Conservation (phyloP, 2,113 vertebrate genomes). For the Irena cyanogastra region DNA sequence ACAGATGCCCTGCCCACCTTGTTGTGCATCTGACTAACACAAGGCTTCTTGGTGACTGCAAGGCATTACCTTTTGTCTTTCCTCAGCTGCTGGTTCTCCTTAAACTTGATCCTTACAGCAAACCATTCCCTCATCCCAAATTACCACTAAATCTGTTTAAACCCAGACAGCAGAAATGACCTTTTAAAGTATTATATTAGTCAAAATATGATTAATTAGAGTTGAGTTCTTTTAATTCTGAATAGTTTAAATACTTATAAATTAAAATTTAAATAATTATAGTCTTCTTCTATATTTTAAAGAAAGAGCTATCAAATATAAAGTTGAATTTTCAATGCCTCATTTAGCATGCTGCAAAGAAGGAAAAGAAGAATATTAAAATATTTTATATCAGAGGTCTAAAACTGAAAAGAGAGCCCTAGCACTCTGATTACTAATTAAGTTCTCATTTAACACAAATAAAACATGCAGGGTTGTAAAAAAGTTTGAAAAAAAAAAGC, state of each 20-base stretch:
- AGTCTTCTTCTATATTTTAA: constrained; percentile 37
- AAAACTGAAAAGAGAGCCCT: constrained; percentile 32
- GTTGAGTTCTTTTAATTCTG: neutral
- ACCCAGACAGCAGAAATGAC: neutral
- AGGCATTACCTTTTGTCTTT: neutral
- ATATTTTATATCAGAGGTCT: constrained; percentile 58
- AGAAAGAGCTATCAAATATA: neutral
- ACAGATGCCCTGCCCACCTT: neutral
- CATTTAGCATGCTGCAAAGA: constrained; percentile 37
- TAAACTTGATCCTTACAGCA: neutral
- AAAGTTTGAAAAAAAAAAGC: constrained; percentile 2
- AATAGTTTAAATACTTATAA: constrained; percentile 38
- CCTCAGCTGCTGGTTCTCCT: neutral
- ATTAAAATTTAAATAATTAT: constrained; percentile 67
- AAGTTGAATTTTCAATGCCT: constrained; percentile 50
- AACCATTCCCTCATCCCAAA: neutral
- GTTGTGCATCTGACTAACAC: neutral
- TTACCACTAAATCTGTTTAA: neutral
- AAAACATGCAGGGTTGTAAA: constrained; percentile 6
- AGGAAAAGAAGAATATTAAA: constrained; percentile 44
- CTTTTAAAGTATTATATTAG: constrained; percentile 12
- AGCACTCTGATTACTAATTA: constrained; percentile 53
- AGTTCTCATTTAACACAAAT: constrained; percentile 41
- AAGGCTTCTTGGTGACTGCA: neutral
- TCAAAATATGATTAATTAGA: constrained; percentile 43